Base-by-base conservation (phyloP, 2,888 invertebrate species). In the Thumatha senex region DNA sequence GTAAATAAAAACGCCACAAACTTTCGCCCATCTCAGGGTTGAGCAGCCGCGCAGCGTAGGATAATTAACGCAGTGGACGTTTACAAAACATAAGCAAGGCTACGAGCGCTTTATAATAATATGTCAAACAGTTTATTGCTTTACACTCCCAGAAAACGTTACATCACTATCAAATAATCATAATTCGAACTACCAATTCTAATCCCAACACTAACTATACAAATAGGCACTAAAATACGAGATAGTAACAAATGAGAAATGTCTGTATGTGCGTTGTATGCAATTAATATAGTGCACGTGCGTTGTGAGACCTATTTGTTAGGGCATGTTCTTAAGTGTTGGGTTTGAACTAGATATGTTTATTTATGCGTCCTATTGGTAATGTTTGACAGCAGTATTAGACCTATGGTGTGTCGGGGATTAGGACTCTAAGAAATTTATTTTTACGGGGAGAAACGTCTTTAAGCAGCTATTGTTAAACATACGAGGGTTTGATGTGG, bases 241-340 rank as follows among this genome's bases (percentile, higher is more conserved):
- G 64, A 63, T 73, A 70, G 74, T 82, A 78, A 84, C 71, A 75
- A 83, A 84, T 84, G 81, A 61, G 54, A 31, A 69, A 80, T 72
- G 78, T 85, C 74, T 63, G 58, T 60, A 62, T 58, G 66, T 75
- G 76, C 77, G 75, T 70, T 80, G 86, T 84, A 70, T 47, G 62
- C 77, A 72, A 87, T 87, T 84, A 84, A 84, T 87, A 83, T 74
- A 50, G 63, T 67, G 83, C 86, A 86, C 86, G 87, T 86, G 86
- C 84, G 61, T 74, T 66, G 67, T 61, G 18, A 38, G 30, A 24
- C 45, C 51, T 52, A 58, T 60, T 58, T 58, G 60, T 63, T 46
- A 49, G 38, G 39, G 8, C 44, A 40, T 52, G 54, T 53, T 42
- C 35, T 40, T 14, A 40, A 55, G 61, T 68, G 62, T 60, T 57